Conservation (phyloP, 2,113 vertebrate species). For the Menura novaehollandiae region DNA sequence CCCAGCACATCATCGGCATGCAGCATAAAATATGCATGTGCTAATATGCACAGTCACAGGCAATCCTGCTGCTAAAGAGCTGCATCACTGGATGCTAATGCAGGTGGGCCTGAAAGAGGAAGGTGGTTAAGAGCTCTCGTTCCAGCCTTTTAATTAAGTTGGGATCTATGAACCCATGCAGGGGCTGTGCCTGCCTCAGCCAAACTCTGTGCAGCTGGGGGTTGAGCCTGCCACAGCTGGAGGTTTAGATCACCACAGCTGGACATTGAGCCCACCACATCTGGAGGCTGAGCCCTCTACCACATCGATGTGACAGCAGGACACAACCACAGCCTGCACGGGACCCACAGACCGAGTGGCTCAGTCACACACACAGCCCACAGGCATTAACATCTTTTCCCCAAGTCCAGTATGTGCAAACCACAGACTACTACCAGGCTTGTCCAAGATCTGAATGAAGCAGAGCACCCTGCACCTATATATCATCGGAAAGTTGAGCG, state of each 20-base stretch:
- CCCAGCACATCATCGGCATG: neutral
- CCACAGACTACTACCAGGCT: neutral
- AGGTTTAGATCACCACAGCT: neutral
- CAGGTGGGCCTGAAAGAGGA: neutral
- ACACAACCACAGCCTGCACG: neutral
- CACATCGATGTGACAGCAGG: neutral
- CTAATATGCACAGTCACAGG: neutral
- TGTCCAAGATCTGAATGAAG: neutral
- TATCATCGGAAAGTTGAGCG: rapidly evolving
- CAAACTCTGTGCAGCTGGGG: neutral
- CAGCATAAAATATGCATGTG: neutral
- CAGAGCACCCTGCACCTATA: neutral
- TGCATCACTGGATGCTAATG: neutral
- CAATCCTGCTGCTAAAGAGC: neutral
- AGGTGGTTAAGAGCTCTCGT: neutral
- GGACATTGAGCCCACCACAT: neutral
- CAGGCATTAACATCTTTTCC: neutral
- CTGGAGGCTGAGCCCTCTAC: neutral
- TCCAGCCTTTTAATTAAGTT: neutral
- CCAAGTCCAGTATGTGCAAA: neutral
- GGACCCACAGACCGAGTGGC: neutral
- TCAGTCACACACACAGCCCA: neutral
- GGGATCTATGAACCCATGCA: neutral
- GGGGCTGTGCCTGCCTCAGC: neutral
- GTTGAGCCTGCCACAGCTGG: neutral